phyloP scores from a whole-genome alignment of 2,888 invertebrate species.

The Apamea monoglypha region DNA sequence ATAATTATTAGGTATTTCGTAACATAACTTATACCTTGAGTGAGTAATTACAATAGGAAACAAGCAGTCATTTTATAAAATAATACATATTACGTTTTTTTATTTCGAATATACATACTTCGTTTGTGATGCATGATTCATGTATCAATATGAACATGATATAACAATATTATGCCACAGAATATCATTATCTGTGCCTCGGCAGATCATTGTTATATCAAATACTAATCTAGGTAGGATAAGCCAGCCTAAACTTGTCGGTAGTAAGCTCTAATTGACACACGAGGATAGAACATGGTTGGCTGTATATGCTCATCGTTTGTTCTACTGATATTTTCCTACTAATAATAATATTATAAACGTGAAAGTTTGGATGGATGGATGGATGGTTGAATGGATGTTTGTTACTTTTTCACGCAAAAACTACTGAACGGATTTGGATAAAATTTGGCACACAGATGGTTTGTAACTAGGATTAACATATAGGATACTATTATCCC shows the following conservation, averaged over 20 bases:
- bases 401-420: too few species aligned
- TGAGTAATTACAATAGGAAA: neutral
- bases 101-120: neutral
- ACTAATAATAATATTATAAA: too few species aligned
- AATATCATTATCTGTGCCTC: conserved; percentile 1
- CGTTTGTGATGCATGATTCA: neutral
- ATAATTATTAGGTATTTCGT: neutral
- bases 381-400: too few species aligned
- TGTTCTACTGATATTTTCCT: neutral
- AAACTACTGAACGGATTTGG: too few species aligned
- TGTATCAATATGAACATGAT: neutral
- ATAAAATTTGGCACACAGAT: too few species aligned
- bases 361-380: too few species aligned
- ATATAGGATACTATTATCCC: too few species aligned
- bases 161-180: neutral
- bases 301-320: neutral
- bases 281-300: neutral
- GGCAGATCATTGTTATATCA: neutral
- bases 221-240: neutral
- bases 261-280: neutral
- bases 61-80: neutral
- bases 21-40: neutral
- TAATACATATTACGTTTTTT: neutral
- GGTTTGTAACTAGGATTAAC: too few species aligned
- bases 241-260: neutral